Conservation (phyloP, 2,888 invertebrate species). For the Xestia sexstrigata region DNA sequence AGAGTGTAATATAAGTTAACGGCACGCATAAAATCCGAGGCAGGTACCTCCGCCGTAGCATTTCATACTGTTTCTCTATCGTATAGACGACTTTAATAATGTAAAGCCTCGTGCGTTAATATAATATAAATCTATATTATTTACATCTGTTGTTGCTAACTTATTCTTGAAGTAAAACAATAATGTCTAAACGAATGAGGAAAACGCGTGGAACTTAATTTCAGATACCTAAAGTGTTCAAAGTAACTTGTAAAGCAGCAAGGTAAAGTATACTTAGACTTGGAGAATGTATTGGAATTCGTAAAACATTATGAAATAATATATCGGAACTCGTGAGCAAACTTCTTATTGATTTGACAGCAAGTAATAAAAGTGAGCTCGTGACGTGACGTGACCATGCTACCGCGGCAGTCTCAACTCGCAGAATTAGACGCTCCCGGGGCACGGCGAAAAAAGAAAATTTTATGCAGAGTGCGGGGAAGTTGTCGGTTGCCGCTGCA, state of each 20-base stretch:
- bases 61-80: constrained; percentile 65
- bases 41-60: constrained; percentile 69
- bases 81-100: constrained; percentile 68
- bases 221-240: constrained; percentile 7
- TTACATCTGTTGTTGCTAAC: constrained; percentile 24
- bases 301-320: constrained; percentile 49
- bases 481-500: constrained; percentile 83
- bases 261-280: background rate
- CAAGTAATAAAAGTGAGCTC: constrained; percentile 78
- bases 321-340: constrained; percentile 42
- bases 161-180: constrained; percentile 22
- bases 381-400: constrained; percentile 70
- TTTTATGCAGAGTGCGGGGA: constrained; percentile 81
- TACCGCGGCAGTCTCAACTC: constrained; percentile 66
- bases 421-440: constrained; percentile 69
- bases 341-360: constrained; percentile 61
- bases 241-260: constrained; percentile 17
- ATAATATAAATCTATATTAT: constrained; percentile 50
- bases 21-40: constrained; percentile 81
- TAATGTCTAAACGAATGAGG: constrained; percentile 1
- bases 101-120: constrained; percentile 52
- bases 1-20: constrained; percentile 84
- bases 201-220: constrained; percentile 15
- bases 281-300: constrained; percentile 35
- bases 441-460: constrained; percentile 77